Evolutionary conservation across 2,113 vertebrate genomes (phyloP), one percentile per base, ranked within the genome.

Genomic region (Nothocercus julius): DNA sequence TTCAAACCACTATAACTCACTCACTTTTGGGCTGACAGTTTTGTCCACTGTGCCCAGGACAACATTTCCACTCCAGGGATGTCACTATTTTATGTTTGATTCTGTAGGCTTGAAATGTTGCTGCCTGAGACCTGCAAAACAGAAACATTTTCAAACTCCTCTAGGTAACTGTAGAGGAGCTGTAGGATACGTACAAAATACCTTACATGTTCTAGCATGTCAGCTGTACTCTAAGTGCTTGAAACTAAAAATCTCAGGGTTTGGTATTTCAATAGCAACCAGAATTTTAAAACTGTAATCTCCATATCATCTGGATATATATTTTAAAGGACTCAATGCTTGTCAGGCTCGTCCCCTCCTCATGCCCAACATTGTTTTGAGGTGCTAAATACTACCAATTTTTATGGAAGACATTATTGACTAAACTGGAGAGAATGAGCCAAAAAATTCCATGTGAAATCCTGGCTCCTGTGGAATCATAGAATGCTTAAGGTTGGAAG

Each of bases 1-100:
- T 90, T 79, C 42, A 83, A 54, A 81, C 17, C 32, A 28, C 56
- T 49, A 8, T 11, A 72, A 4, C 4, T 63, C 30, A 83, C 93
- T 24, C 75, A 98, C 98, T 96, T 96, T 90, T 97, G 34, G 53
- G n/a, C 30, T 98, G 95, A 67, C 98, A 98, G 18, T 96, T 96
- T 42, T 95, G 81, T 28, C 98, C 98, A 32, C 70, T 96, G 76
- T 98, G 98, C 9, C 98, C 98, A 30, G 98, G 98, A 69, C 98
- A 98, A 93, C 98, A 98, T 63, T 96, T 98, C 98, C 98, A 98
- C 58, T 98, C 97, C 94, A 98, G 74, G 0, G 97, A 98, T 6
- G 98, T 98, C 44, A 98, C 96, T 34, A 98, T 98, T 93, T 98
- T 98, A 77, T 98, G 98, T 79, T 97, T 98, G 80, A 98, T 96